A percentile compares a stretch with the other conserved stretches of the same genome.
Conservation (phyloP, 2,797 vertebrate genomes). For the Typhlichthys eigenmanni region DNA sequence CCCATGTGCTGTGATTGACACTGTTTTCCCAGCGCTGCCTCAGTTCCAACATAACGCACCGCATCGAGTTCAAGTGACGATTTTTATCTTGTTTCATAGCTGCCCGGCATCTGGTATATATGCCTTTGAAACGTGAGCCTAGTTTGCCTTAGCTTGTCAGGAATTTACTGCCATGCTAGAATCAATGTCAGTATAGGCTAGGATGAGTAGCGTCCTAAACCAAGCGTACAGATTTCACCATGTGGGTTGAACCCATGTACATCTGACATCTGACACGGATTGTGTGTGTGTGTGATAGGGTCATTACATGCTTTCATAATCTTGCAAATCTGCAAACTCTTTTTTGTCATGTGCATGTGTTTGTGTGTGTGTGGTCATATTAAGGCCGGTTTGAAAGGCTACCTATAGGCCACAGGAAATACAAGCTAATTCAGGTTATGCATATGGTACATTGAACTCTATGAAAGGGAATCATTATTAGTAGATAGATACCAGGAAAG, state of each 20-base stretch:
- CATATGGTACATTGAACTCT: conserved; percentile 21
- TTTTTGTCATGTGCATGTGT: conserved; percentile 6
- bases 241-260: too few species aligned
- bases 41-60: conserved; percentile 42
- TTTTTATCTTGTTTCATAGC: conserved; percentile 51
- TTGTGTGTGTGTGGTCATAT: conserved; percentile 29
- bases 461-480: conserved; percentile 5
- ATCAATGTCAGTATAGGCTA: conserved; percentile 7
- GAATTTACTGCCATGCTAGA: conserved; percentile 32
- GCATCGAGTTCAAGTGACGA: conserved; percentile 44
- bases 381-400: conserved; percentile 54
- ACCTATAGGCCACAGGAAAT: conserved; percentile 48
- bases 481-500: conserved; percentile 5
- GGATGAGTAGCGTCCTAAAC: too few species aligned
- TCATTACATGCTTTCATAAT: not conserved
- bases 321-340: not conserved
- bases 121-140: conserved; percentile 57
- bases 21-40: conserved; percentile 32
- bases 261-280: not conserved
- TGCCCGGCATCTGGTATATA: conserved; percentile 46
- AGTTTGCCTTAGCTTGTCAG: conserved; percentile 31
- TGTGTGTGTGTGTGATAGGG: not conserved
- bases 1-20: conserved; percentile 60
- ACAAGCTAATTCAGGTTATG: conserved; percentile 38
- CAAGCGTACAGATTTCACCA: too few species aligned